Conservation (phyloP, 2,888 invertebrate genomes). For the Pheosia gnoma region DNA sequence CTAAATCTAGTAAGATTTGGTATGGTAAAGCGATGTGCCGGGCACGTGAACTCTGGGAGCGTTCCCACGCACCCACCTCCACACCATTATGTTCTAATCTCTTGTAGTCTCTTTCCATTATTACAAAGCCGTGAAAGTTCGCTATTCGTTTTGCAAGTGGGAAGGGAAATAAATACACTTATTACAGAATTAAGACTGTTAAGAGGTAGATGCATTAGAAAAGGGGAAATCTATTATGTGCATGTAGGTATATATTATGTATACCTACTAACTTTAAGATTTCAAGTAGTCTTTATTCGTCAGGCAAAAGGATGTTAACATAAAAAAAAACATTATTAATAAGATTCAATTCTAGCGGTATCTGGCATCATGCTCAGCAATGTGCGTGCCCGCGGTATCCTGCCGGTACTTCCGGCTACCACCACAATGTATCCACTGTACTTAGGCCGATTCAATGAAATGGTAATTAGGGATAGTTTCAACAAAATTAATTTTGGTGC, state of each 20-base stretch:
- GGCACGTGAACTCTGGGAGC: conserved; percentile 82
- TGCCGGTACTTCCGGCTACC: conserved; percentile 51
- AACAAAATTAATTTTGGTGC: background rate
- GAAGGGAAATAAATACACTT: conserved; percentile 52
- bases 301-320: background rate
- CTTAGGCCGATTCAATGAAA: conserved; percentile 1
- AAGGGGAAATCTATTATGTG: conserved; percentile 1
- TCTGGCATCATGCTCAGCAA: conserved; percentile 41
- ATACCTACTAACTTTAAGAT: background rate
- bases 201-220: conserved; percentile 11
- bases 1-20: conserved; percentile 77
- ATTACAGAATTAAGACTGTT: conserved; percentile 48
- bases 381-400: conserved; percentile 46
- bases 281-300: too few relatives aligned
- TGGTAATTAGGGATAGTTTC: background rate
- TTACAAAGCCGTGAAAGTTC: conserved; percentile 80
- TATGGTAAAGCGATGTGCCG: conserved; percentile 70
- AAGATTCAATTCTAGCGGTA: conserved; percentile 43
- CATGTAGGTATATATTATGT: conserved; percentile 10
- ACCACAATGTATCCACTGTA: conserved; percentile 24
- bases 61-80: conserved; percentile 83
- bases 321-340: conserved; percentile 17
- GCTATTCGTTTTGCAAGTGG: conserved; percentile 70
- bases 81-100: conserved; percentile 83
- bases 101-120: conserved; percentile 80